Evolutionary conservation across 2,797 vertebrate species (phyloP), one percentile per base, ranked within the genome.

Genomic region (Danio tinwini): DNA sequence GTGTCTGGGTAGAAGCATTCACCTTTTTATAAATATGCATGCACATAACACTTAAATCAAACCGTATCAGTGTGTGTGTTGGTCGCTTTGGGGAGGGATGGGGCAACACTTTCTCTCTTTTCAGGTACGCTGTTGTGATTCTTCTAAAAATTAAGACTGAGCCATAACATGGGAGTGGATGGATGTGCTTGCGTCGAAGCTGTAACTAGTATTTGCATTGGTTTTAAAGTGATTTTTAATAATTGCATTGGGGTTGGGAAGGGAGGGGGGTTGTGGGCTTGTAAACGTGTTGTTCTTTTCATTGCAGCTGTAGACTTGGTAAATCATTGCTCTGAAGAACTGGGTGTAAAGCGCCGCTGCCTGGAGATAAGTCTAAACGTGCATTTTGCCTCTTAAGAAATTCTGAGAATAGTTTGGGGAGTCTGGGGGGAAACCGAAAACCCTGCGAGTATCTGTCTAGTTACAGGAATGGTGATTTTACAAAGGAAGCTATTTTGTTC

Each of bases 61-160:
- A 44, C 52, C 40, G 21, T 83, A 42, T 71, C 14, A 37, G 59
- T 67, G 59, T 52, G 62, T 73, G 21, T 9, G 76, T 39, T 71
- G 62, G 55, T 63, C 61, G 84, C 85, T 85, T 87, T 90, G 85
- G 89, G 89, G 63, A 82, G 71, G 82, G 87, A 83, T 44, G 74
- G 90, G 86, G 81, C 89, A 93, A 92, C 87, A 85, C 81, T 87
- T 73, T 78, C 65, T 92, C 80, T 93, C 75, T 91, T 94, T 94
- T 85, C 93, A 94, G 92, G 93, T 92, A 37, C 52, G n/a, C 78
- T 83, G 79, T 90, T 86, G 72, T 81, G 75, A 49, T 84, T 88
- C 86, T 82, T 76, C 87, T 90, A 87, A 1, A 89, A 79, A 86
- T 89, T 82, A 72, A 86, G 63, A 84, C 88, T 85, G 88, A 84